Conservation (phyloP, 2,888 invertebrate genomes). For the Anthoptus insignis region DNA sequence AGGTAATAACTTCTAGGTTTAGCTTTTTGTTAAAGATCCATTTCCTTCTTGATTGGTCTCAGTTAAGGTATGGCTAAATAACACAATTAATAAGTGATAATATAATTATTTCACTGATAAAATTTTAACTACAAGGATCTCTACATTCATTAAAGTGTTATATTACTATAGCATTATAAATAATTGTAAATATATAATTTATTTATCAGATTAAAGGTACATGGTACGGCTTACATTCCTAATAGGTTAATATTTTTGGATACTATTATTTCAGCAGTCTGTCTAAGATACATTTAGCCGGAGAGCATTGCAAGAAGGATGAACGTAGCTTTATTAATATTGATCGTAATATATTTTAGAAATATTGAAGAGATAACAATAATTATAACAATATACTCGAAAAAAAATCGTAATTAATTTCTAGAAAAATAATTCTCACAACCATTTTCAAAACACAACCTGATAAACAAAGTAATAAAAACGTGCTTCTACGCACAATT, state of each 20-base stretch:
- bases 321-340: not conserved
- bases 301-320: constrained; percentile 1
- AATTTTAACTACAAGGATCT: not conserved
- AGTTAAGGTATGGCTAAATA: not conserved
- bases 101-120: too few relatives aligned
- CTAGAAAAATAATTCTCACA: constrained; percentile 42
- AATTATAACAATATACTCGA: too few relatives aligned
- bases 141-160: not conserved
- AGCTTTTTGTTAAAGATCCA: not conserved
- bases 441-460: constrained; percentile 40
- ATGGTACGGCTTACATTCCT: not conserved
- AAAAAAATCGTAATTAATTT: not conserved
- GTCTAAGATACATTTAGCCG: constrained; percentile 6
- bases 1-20: too few relatives aligned
- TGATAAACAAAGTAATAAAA: constrained; percentile 5
- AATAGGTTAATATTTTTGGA: constrained; percentile 25
- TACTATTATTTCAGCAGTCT: constrained; percentile 17
- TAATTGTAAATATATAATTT: constrained; percentile 25
- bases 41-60: not conserved
- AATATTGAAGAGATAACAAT: not conserved
- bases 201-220: constrained; percentile 15
- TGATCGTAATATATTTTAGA: not conserved
- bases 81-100: too few relatives aligned
- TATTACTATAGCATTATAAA: not conserved
- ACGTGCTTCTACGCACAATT: not conserved